These are phyloP conservation scores for Nasonia giraulti DNA, from an alignment of 1,140 invertebrate species.

Conservation along the genomic window DNA sequence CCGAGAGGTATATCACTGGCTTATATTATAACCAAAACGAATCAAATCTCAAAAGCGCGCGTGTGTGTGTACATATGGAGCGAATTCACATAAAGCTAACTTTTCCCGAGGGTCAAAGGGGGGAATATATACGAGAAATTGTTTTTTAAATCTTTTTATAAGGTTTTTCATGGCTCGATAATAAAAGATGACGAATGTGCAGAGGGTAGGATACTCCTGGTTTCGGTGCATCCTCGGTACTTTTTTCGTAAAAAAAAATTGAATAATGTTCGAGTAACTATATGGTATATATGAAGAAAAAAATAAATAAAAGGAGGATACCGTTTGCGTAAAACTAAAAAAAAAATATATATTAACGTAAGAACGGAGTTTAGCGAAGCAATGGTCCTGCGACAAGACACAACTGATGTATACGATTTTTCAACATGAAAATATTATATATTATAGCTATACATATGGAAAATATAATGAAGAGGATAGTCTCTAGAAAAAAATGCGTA, in stretches of 20 bases:
- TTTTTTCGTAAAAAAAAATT: slow-evolving; percentile 48
- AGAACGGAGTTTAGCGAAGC: slow-evolving; percentile 59
- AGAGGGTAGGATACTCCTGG: slow-evolving; percentile 45
- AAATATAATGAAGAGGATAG: slow-evolving; percentile 67
- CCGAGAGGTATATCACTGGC: not conserved
- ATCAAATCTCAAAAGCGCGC: slow-evolving; percentile 38
- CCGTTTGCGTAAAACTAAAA: slow-evolving; percentile 49
- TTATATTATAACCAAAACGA: not conserved
- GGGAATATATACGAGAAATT: slow-evolving; percentile 42
- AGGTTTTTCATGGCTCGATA: slow-evolving; percentile 45
- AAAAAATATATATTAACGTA: slow-evolving; percentile 59
- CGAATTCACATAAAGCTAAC: slow-evolving; percentile 7
- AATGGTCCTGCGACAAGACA: slow-evolving; percentile 70
- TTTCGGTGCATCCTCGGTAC: slow-evolving; percentile 47
- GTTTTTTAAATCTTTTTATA: slow-evolving; percentile 53
- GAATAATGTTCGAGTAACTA: slow-evolving; percentile 43
- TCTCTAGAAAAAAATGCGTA: slow-evolving; percentile 65
- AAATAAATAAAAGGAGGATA: slow-evolving; percentile 50
- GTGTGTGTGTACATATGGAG: slow-evolving; percentile 37
- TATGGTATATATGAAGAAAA: slow-evolving; percentile 51
- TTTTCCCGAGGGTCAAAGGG: not conserved
- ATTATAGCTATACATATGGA: slow-evolving; percentile 74
- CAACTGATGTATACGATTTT: slow-evolving; percentile 76
- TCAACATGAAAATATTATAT: slow-evolving; percentile 74
- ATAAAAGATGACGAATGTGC: slow-evolving; percentile 5